Base-by-base conservation (phyloP, 2,797 vertebrate genomes). In the Artibeus lituratus region DNA sequence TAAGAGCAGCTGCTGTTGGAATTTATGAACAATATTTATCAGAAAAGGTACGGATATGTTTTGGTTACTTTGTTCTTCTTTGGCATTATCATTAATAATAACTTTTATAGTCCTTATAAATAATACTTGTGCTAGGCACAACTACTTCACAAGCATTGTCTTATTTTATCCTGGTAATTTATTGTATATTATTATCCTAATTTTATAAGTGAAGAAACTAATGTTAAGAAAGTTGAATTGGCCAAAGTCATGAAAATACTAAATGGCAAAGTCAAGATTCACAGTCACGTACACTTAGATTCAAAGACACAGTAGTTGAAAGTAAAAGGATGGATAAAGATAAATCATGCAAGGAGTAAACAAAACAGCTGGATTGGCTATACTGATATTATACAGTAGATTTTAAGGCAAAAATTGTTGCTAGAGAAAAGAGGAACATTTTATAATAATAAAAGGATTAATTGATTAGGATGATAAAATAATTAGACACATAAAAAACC, bases 11-110 rank as follows among this genome's bases (percentile, higher is more conserved):
- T 74, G 99, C 99, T 3, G 98, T 99, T 96, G 99, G 99, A 29
- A 99, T 99, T 97, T 99, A 99, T 92, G 99, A 99, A 73, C 99
- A 99, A 96, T 99, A 99, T 98, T 99, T 99, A 97, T 99, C 99
- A 77, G 99, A 99, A 96, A 99, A 99, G 99, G 99, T 99, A 96
- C 77, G 53, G 87, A 76, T 92, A 37, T 59, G 9, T 82, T 95
- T 89, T 32, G 4, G 15, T 80, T 67, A 59, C 29, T 83, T 2
- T 82, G 62, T 96, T 87, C 10, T 51, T 90, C 42, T 90, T 83
- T 73, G 51, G 24, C 18, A 80, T 4, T 82, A 21, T 72, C 39
- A 69, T 70, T 88, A 76, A 78, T 90, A 90, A 85, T 83, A 65
- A 29, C 70, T 78, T 69, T 90, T 94, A 4, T 91, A 44, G 49